Percentiles rank a stretch among this genome's conserved stretches.
These are phyloP conservation scores for Myotis pilosus DNA, from an alignment of 2,797 vertebrate species.

Conservation along the genomic window DNA sequence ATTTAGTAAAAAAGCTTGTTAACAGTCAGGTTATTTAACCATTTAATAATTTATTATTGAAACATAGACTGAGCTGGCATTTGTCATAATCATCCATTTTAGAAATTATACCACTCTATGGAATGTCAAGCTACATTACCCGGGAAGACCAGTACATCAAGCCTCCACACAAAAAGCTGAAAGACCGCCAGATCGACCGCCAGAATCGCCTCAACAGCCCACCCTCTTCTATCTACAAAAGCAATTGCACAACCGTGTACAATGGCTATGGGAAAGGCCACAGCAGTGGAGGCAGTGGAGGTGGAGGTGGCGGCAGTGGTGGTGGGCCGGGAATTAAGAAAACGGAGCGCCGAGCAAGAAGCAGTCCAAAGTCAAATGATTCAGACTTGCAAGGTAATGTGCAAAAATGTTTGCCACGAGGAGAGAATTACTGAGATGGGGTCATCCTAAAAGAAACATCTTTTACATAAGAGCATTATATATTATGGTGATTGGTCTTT, in stretches of 20 bases:
- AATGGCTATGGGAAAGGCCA: conserved; percentile 92
- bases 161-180: conserved; percentile 96
- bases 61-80: conserved; percentile 15
- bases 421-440: neutral
- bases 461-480: neutral
- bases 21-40: neutral
- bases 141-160: conserved; percentile 96
- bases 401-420: neutral
- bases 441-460: neutral
- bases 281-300: conserved; percentile 81
- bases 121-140: conserved; percentile 95
- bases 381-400: conserved; percentile 92
- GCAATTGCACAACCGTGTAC: conserved; percentile 88
- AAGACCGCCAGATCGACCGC: conserved; percentile 93
- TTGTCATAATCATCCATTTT: conserved; percentile 2
- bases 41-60: neutral
- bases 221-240: conserved; percentile 93
- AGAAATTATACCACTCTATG: conserved; percentile 97
- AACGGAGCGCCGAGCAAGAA: conserved; percentile 90
- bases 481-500: neutral
- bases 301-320: conserved; percentile 82
- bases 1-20: neutral
- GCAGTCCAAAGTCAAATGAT: conserved; percentile 94
- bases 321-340: conserved; percentile 89
- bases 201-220: conserved; percentile 96